Base-by-base conservation (phyloP, 1,140 invertebrate genomes). In the Listronotus bonariensis region DNA sequence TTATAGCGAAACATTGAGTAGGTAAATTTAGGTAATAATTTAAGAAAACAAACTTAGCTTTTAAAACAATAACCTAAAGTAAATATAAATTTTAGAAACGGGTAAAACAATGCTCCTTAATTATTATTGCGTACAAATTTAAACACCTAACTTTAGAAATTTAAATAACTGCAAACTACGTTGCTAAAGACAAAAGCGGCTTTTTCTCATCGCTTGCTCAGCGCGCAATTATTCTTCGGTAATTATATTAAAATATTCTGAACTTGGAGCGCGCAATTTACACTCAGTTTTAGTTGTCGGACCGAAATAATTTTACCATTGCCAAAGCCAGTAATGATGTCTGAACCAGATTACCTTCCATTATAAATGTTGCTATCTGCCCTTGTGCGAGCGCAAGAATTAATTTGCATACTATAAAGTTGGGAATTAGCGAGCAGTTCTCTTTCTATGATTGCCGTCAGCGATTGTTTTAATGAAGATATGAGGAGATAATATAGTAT, bases 181-280 rank as follows among this genome's bases (percentile, higher is more conserved):
- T 11, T 42, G 31, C 18, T 56, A 43, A 56, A 56, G 54, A 56
- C 54, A 56, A 45, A 38, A 38, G 36, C 54, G 10, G 56, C 56
- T 46, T 38, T 58, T 48, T 46, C 32, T 58, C 42, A 36, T 38
- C 34, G 10, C 42, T 36, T 17, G 56, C 43, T 31, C 11, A 32
- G 45, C 31, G 45, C 26, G 45, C 42, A 48, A 58, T 58, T 31
- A 48, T 58, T 58, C 56, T 48, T 48, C 34, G 42, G 31, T 58
- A 58, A 58, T 58, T 58, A 58, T 58, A 58, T 58, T 58, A 58
- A 58, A 48, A 58, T 58, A 58, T 58, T 58, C 56, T 38, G 20
- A 58, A 58, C 42, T 58, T 46, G 45, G 56, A 48, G 43, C 20
- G 42, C 45, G 45, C 31, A 58, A 48, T 58, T 58, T 48, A 46